phyloP scores from a whole-genome alignment of 2,113 vertebrate genomes.

The Heterotis niloticus region DNA sequence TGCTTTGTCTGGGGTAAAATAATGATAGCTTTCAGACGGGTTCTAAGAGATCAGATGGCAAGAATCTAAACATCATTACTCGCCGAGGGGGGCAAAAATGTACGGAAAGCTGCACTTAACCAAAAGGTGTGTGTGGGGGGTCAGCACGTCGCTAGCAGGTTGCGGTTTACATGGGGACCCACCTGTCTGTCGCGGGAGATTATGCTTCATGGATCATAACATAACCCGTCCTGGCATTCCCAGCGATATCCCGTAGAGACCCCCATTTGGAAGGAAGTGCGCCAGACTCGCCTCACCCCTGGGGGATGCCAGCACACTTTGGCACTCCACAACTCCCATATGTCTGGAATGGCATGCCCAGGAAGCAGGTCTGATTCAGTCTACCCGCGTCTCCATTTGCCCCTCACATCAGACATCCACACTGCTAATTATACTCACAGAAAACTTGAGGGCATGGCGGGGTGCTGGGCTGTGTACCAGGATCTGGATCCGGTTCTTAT shows the following conservation, averaged over 20 bases:
- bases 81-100: not conserved
- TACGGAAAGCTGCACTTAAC: not conserved
- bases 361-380: not conserved
- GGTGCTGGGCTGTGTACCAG: too few species aligned
- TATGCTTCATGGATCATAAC: not conserved
- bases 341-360: not conserved
- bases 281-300: not conserved
- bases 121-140: not conserved
- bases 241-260: not conserved
- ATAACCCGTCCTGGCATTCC: not conserved
- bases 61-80: slow-evolving; percentile 4
- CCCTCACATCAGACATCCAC: not conserved
- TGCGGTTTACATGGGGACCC: not conserved
- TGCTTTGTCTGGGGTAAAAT: slow-evolving; percentile 10
- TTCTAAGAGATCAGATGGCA: slow-evolving; percentile 20
- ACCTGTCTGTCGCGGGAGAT: slow-evolving; percentile 7
- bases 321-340: not conserved
- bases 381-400: not conserved
- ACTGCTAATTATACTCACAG: not conserved
- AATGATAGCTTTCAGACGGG: slow-evolving; percentile 15
- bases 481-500: too few species aligned
- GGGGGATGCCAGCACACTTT: not conserved
- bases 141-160: not conserved
- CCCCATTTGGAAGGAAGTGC: not conserved
- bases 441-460: not conserved